phyloP scores from a whole-genome alignment of 2,113 vertebrate genomes.

The Polypterus senegalus region DNA sequence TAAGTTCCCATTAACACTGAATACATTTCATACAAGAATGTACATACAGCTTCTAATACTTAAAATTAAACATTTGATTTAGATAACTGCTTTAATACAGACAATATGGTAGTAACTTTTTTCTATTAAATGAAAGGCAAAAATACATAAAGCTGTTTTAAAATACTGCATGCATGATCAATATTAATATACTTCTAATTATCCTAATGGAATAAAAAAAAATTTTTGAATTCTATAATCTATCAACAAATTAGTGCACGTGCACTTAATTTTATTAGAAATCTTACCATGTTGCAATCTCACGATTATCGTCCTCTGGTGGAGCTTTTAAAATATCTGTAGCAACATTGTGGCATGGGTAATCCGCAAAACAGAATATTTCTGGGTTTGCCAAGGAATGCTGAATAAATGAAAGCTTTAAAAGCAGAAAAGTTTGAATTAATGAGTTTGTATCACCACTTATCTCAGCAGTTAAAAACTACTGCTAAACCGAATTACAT shows the following conservation, averaged over 20 bases:
- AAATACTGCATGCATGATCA: no score
- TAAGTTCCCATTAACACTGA: no score
- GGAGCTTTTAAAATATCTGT: constrained; percentile 97
- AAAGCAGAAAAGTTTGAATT: constrained; percentile 6
- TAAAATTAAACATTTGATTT: no score
- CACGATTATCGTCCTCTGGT: constrained; percentile 96
- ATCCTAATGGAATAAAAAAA: no score
- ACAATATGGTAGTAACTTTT: no score
- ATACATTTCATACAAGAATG: no score
- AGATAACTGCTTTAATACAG: no score
- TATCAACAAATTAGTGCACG: no score
- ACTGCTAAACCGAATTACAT: neutral
- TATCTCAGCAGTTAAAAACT: neutral
- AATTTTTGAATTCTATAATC: no score
- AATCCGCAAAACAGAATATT: constrained; percentile 96
- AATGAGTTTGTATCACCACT: neutral
- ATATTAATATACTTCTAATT: no score
- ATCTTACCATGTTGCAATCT: constrained; percentile 93
- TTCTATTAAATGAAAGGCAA: neutral
- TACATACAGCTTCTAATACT: no score
- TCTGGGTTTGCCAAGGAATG: constrained; percentile 94
- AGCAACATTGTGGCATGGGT: constrained; percentile 84
- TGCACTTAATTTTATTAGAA: neutral
- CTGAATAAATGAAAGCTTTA: constrained; percentile 91
- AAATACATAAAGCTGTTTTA: neutral